Evolutionary conservation across 2,797 vertebrate genomes (phyloP), one percentile per base, ranked within the genome.

Genomic region (Pangasius sanitwongsei): DNA sequence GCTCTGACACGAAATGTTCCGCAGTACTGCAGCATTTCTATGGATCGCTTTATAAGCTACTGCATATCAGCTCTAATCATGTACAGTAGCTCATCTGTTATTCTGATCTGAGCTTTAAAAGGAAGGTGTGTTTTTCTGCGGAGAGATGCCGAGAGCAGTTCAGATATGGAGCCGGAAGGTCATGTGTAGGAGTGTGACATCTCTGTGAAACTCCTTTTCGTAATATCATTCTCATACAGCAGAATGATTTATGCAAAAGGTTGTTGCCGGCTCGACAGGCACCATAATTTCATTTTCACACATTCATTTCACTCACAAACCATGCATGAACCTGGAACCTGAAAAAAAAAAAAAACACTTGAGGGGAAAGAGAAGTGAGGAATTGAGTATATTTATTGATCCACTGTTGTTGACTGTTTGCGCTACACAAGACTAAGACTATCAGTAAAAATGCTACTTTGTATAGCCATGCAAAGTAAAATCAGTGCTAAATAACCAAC

Each of bases 241-340:
- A 91, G 94, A 93, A 95, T 95, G 95, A 93, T 95, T 96, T 95
- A 96, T 96, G 95, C 96, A 96, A 95, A 95, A 95, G 94, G 92
- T 93, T 91, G 93, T 95, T 94, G 94, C 94, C 2, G 41, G 91
- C 94, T 94, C 93, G 94, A 94, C 93, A 95, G 94, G 96, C 95
- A 93, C 94, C 95, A 93, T 95, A 92, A 95, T 96, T 97, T 95
- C 94, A 95, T 96, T 96, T 96, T 95, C 95, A 96, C 95, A 95
- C 96, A 95, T 96, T 44, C 44, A 44, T 44, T 44, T 44, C 74
- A 59, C 88, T 86, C n/a, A 44, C 18, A 72, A 61, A 61, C 78
- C 23, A 55, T 61, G 67, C 65, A 83, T 6, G n/a, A 72, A 37
- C 31, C 65, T 55, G 41, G n/a, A 69, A 50, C 48, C 28, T 23